Evolutionary conservation across 2,888 invertebrate genomes (phyloP), one percentile per base, ranked within the genome.

Genomic region (Sinhomidia bicolor): DNA sequence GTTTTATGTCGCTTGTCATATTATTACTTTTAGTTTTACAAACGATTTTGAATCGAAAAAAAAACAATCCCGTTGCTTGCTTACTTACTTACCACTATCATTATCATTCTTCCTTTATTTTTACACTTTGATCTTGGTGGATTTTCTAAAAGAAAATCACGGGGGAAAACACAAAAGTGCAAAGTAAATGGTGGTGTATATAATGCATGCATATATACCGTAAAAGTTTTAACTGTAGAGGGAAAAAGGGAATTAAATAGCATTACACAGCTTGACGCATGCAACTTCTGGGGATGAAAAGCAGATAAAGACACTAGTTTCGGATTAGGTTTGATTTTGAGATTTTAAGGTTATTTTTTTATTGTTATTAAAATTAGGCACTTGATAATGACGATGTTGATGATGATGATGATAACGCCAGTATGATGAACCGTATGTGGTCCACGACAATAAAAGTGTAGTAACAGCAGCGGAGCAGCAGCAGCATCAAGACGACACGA

Each of bases 381-480:
- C n/a, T 74, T 74, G 47, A 74, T 74, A 74, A 74, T 41, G 41
- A 26, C 29, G 74, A 1, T 51, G 47, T 9, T 6, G 36, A 36
- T 68, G 32, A 68, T 68, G 41, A 74, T 29, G 44, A 14, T 26
- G 29, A 26, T 65, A 65, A 29, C 14, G 29, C 17, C 23, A 6
- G 74, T 26, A 47, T 74, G 74, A 74, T 74, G 74, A 74, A 74
- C 74, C 26, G 74, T 26, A 74, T 74, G 74, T 74, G 74, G 74
- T 74, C 74, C 74, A 74, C 74, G 74, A 74, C 74, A 74, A 82
- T 68, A 65, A 44, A 68, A 32, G 54, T 71, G 57, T 71, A 83
- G 51, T 47, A 54, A 23, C 7, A n/a, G 29, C 51, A 76, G n/a
- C n/a, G n/a, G n/a, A n/a, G n/a, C n/a, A n/a, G n/a, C n/a, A n/a